Conservation (phyloP, 2,888 invertebrate genomes). For the Griposia aprilina region DNA sequence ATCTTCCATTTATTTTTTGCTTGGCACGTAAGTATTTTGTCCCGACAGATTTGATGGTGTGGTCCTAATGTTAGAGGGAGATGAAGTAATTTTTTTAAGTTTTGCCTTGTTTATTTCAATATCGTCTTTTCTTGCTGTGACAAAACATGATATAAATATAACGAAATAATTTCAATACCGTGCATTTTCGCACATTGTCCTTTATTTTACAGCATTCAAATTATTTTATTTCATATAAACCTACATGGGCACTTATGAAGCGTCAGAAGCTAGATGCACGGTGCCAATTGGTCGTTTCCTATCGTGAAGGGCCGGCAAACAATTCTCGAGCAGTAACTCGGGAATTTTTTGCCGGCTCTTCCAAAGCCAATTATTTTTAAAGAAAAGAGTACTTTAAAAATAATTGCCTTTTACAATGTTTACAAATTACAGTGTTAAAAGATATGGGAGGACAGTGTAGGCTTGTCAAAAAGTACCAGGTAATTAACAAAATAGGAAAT, state of each 20-base stretch:
- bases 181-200: neutral
- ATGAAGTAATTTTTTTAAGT: neutral
- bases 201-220: neutral
- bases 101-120: neutral
- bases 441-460: neutral
- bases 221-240: neutral
- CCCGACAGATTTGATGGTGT: slow-evolving; percentile 26
- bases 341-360: too few relatives aligned
- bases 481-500: too few relatives aligned
- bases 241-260: neutral
- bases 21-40: slow-evolving; percentile 39
- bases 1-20: slow-evolving; percentile 44
- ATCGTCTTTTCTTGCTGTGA: neutral
- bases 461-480: neutral
- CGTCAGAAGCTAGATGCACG: neutral
- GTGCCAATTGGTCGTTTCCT: neutral
- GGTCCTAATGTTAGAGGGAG: slow-evolving; percentile 5
- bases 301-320: neutral
- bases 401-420: neutral
- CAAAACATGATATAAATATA: neutral
- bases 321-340: too few relatives aligned
- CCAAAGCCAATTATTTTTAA: too few relatives aligned
- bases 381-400: too few relatives aligned
- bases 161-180: too few relatives aligned
- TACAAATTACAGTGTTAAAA: neutral